Conservation (phyloP, 2,888 invertebrate species). For the Mermis nigrescens region DNA sequence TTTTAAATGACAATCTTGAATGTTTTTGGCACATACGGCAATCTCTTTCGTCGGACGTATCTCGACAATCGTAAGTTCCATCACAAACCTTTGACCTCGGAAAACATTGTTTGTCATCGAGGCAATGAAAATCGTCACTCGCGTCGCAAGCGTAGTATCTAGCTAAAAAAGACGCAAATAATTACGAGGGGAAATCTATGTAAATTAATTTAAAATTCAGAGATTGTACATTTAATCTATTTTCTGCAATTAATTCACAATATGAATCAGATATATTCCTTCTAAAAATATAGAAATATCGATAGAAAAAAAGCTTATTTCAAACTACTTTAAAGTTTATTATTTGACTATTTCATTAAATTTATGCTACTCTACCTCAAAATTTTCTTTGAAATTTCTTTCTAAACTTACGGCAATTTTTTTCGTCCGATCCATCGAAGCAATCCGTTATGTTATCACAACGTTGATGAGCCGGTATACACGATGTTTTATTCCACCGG, state of each 20-base stretch:
- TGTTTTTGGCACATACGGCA: slow-evolving; percentile 38
- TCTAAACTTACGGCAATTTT: slow-evolving; percentile 61
- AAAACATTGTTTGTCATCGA: slow-evolving; percentile 55
- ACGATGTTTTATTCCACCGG: slow-evolving; percentile 83
- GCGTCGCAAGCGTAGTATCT: neutral
- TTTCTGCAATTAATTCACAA: too few species aligned
- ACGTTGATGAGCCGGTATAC: slow-evolving; percentile 73
- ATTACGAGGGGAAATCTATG: too few species aligned
- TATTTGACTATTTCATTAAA: neutral
- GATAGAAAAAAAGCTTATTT: neutral
- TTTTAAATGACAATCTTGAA: neutral
- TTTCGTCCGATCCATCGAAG: slow-evolving; percentile 81
- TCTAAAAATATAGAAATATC: too few species aligned
- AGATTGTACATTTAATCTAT: too few species aligned
- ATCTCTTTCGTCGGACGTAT: slow-evolving; percentile 53
- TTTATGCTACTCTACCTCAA: neutral
- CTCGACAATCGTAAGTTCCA: slow-evolving; percentile 62
- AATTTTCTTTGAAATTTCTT: too few species aligned
- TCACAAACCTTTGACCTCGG: slow-evolving; percentile 73
- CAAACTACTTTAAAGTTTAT: slow-evolving; percentile 12
- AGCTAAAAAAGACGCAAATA: too few species aligned
- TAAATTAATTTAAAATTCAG: too few species aligned
- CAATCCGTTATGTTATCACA: slow-evolving; percentile 90
- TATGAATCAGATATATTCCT: too few species aligned
- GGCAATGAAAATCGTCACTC: slow-evolving; percentile 62